These are phyloP conservation scores for Otus scops DNA, from an alignment of 2,797 vertebrate species.

Conservation along the genomic window DNA sequence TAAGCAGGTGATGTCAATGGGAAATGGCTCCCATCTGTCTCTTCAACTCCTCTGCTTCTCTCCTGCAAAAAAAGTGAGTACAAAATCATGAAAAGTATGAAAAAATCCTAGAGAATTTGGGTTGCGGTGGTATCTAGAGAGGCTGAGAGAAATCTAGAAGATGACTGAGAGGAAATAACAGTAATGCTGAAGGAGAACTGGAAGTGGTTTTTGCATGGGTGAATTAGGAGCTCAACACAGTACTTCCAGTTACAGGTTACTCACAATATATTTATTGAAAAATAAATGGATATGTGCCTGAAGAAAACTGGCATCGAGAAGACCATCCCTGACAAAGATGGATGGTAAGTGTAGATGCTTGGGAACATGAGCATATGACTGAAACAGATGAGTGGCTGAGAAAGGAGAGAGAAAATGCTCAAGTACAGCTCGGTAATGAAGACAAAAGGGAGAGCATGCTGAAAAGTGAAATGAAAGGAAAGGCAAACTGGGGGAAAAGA, in stretches of 20 bases:
- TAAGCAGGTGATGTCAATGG: background rate
- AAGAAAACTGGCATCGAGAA: background rate
- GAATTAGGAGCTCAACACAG: background rate
- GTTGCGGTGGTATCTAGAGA: background rate
- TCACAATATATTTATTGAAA: background rate
- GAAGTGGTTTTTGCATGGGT: rapidly evolving
- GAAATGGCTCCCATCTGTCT: background rate
- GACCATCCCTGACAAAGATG: background rate
- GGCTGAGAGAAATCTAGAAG: background rate
- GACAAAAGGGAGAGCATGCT: background rate
- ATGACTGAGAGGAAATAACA: background rate
- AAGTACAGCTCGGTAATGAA: background rate
- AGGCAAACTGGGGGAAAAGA: background rate
- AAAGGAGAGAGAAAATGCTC: background rate
- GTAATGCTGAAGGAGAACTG: background rate
- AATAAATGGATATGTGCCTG: background rate
- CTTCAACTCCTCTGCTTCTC: background rate
- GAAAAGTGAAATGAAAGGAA: background rate
- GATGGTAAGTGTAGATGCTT: background rate
- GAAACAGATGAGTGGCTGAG: background rate
- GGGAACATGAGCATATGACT: background rate
- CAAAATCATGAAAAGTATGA: background rate
- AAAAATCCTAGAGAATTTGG: background rate
- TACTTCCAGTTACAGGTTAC: background rate
- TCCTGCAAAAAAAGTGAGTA: background rate